Base-by-base conservation (phyloP, 2,888 invertebrate species). In the Cryptosula pallasiana region DNA sequence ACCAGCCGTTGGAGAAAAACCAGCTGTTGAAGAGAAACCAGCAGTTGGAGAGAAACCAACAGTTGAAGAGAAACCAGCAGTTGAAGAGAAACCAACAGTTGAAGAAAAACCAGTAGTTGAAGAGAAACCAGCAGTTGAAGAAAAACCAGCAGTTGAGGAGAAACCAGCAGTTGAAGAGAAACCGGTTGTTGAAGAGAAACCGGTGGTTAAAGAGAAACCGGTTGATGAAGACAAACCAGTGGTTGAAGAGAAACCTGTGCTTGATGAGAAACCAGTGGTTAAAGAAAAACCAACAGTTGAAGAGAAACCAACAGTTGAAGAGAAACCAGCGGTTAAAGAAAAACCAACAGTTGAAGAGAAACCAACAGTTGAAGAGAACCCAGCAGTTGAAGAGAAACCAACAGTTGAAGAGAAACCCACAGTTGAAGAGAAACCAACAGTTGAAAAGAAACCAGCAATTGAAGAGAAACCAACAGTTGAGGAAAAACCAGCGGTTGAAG, bases 61-160 rank as follows among this genome's bases (percentile, higher is more conserved):
- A 5, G n/a, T 23, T 25, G 57, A 23, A 5, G 25, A 16, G 3
- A 23, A 57, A 23, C 13, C 27, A 13, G 32, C 27, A 27, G 32
- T 9, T 63, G 63, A 63, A 25, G 63, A 63, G n/a, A 34, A 5
- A 29, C 13, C 13, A 32, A 63, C 63, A 25, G 63, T 13, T 13
- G 34, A 13, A 32, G 63, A 20, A 63, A 27, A 25, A 25, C 9
- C 13, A 32, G 9, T 13, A 5, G n/a, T 32, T 63, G 63, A 63
- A 13, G 63, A 45, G 20, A 45, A 45, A 35, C 72, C 2, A 57
- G 70, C 27, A 70, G 36, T 70, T 9, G 89, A 91, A 76, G 90
- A 90, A 80, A 90, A 91, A 63, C 92, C 93, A 84, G 92, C 93
- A 35, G 94, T 94, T 81, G 89, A 91, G 25, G 73, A 74, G 58